A percentile compares a stretch with the other conserved stretches of the same genome.
These are phyloP conservation scores for Drosophila gunungcola DNA, from an alignment of 1,140 invertebrate species.

Conservation along the genomic window DNA sequence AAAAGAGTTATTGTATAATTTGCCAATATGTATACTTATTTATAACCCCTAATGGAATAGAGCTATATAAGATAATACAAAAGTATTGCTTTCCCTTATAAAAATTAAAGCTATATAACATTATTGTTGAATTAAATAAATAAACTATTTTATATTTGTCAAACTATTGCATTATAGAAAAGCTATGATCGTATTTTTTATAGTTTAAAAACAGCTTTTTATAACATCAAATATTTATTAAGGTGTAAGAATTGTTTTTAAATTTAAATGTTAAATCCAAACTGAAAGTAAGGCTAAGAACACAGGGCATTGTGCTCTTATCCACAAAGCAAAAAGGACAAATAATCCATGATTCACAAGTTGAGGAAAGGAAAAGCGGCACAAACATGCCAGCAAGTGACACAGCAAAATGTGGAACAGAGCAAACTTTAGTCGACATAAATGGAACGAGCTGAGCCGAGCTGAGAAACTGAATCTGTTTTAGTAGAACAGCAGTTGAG, in stretches of 20 bases:
- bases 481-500: conserved; percentile 37
- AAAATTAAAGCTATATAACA: no score
- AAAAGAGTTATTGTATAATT: no score
- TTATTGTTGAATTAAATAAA: no score
- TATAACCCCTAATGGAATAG: no score
- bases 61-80: no score
- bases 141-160: no score
- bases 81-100: no score
- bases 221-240: no score
- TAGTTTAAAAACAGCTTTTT: no score
- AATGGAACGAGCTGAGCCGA: conserved; percentile 20
- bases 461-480: conserved; percentile 21
- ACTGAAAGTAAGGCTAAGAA: conserved; percentile 4
- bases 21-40: no score
- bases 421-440: conserved; percentile 26
- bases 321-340: conserved; percentile 15
- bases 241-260: background rate
- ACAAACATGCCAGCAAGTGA: conserved; percentile 26
- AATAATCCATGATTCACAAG: conserved; percentile 27
- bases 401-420: conserved; percentile 32
- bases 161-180: no score
- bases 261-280: background rate
- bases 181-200: no score
- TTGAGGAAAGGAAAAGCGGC: conserved; percentile 17
- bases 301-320: conserved; percentile 17